Evolutionary conservation across 2,888 invertebrate species (phyloP), one percentile per base, ranked within the genome.

Genomic region (Sphecodes monilicornis): DNA sequence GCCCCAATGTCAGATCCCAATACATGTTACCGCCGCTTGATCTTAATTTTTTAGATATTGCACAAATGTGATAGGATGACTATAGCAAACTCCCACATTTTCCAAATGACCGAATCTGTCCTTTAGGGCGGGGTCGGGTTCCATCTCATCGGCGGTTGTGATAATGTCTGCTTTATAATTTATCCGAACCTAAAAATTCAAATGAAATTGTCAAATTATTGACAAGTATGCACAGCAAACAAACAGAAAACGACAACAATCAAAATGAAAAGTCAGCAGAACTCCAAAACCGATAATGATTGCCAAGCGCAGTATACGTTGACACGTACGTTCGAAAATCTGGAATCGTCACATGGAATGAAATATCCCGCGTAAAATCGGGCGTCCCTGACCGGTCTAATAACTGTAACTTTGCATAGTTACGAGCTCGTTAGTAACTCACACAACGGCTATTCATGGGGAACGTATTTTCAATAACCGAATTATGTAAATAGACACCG

Each of bases 401-500:
- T 41, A 41, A 43, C 29, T 60, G 32, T 1, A 54, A 57, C 70
- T 76, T 79, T 26, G n/a, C 54, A 26, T 43, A n/a, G 50, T 46
- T 46, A 76, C 76, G 36, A 68, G 64, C 32, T 76, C n/a, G 76
- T 68, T 68, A 29, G 68, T 22, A 79, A 41, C 22, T n/a, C 29
- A 32, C 36, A 18, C 26, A 29, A 64, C n/a, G 8, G 41, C n/a
- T 69, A 46, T 64, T 73, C 60, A 5, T 32, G 13, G 57, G n/a
- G 32, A 46, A 46, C 60, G 78, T 60, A 72, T 73, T 78, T 78
- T 73, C 46, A 64, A 64, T 72, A 64, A 78, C 36, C 36, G 16
- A 46, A 68, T 69, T 46, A 73, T 68, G 72, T 29, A 80, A 73
- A 73, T 73, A 46, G 46, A 16, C 29, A 36, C 43, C n/a, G 57